phyloP scores from a whole-genome alignment of 2,113 vertebrate species.

The Theristicus caerulescens region DNA sequence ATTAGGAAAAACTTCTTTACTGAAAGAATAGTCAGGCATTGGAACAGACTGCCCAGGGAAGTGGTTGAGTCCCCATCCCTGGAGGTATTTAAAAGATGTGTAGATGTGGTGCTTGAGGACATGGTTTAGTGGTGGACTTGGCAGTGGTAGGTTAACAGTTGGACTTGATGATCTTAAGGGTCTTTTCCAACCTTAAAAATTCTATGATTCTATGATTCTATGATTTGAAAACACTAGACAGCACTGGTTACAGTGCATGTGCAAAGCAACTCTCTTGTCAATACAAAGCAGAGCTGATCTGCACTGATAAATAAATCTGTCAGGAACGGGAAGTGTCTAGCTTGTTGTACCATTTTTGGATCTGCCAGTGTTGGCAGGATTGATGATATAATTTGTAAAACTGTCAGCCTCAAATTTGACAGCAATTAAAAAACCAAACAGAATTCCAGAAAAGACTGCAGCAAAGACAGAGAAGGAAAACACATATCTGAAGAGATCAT shows the following conservation, averaged over 20 bases:
- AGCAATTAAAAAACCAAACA: not conserved
- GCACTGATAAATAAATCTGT: not conserved
- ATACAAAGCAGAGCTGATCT: not conserved
- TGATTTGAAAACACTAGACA: not conserved
- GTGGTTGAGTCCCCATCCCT: no score
- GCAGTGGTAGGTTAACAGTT: no score
- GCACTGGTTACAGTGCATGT: rapidly evolving
- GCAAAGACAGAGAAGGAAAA: not conserved
- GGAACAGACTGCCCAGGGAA: no score
- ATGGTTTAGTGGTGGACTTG: no score
- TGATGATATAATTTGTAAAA: not conserved
- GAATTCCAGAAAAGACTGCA: not conserved
- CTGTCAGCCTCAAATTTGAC: not conserved
- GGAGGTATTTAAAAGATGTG: no score
- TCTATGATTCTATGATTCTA: no score
- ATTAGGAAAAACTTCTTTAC: no score
- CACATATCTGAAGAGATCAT: not conserved
- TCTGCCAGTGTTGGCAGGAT: not conserved
- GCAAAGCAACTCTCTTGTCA: not conserved
- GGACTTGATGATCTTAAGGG: no score
- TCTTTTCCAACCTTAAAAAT: no score
- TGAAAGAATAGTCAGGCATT: no score
- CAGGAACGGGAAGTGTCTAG: not conserved
- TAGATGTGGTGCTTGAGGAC: no score
- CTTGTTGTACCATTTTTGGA: not conserved